phyloP scores from a whole-genome alignment of 2,888 invertebrate genomes.

The Catocala sponsa region DNA sequence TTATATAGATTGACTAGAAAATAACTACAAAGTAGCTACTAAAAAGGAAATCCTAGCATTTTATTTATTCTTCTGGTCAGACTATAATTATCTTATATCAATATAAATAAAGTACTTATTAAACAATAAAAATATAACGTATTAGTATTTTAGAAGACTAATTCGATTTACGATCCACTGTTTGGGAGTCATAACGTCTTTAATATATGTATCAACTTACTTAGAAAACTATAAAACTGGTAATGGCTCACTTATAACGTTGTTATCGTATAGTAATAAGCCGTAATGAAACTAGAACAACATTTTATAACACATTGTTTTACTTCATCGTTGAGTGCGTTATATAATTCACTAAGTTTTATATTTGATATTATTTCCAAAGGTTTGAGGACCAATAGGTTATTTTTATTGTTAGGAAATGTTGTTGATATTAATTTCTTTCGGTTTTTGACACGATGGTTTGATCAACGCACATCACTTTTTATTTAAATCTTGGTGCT shows the following conservation, averaged over 20 bases:
- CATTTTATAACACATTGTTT: conserved; percentile 8
- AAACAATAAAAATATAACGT: conserved; percentile 41
- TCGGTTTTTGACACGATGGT: too few relatives aligned
- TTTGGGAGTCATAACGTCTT: conserved; percentile 21
- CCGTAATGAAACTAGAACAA: conserved; percentile 11
- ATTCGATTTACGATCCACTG: conserved; percentile 25
- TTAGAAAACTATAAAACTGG: conserved; percentile 7
- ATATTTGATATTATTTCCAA: conserved; percentile 33
- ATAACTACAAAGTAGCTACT: not conserved
- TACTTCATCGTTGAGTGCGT: conserved; percentile 26
- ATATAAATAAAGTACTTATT: conserved; percentile 77
- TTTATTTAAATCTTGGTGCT: conserved; percentile 13
- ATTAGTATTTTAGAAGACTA: conserved; percentile 35
- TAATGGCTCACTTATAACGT: conserved; percentile 1
- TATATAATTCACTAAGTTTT: conserved; percentile 6
- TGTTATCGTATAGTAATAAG: conserved; percentile 14
- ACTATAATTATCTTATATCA: conserved; percentile 55
- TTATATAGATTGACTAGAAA: conserved; percentile 35
- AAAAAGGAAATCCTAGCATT: not conserved
- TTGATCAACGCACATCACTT: too few relatives aligned
- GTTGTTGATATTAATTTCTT: conserved; percentile 24
- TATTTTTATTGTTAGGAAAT: conserved; percentile 30
- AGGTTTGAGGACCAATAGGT: conserved; percentile 51
- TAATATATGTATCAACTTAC: not conserved
- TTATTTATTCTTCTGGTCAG: not conserved